Evolutionary conservation across 2,888 invertebrate species (phyloP), one percentile per base, ranked within the genome.

Genomic region (Melanchra persicariae): DNA sequence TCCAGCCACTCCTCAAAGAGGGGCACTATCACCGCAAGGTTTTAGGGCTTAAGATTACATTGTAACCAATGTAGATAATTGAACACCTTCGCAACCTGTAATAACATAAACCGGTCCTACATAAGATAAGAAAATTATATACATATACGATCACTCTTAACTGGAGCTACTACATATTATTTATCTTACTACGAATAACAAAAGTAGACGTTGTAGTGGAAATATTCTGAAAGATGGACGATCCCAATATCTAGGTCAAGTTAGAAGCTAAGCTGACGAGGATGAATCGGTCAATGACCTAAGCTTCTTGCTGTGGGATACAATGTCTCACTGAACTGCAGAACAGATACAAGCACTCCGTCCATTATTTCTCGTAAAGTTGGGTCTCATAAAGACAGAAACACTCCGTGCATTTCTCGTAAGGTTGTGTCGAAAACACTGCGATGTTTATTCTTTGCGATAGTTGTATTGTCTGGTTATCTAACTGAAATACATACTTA

Each of bases 371-470:
- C 45, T 59, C 30, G n/a, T 58, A 58, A 57, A 43, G 6, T 24
- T 17, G n/a, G n/a, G n/a, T n/a, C n/a, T n/a, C n/a, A n/a, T n/a
- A n/a, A n/a, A 61, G 47, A 49, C 59, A 54, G 15, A 58, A 47
- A 30, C 10, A 37, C 34, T 70, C 51, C 12, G 19, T 26, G 17
- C 19, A 58, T 30, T 70, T 30, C 45, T 59, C 30, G n/a, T 58
- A 58, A 57, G 34, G 6, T 24, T 17, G n/a, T 17, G 9, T 37
- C 17, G 24, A 49, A 43, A 68, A 30, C 17, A 63, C 24, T 66
- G 24, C 34, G 45, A 55, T 9, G 26, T 26, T 37, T n/a, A 67
- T 26, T 4, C 4, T 55, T 26, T 55, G 9, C 6, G 15, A 51
- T 10, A 26, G 34, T 2, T 43, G 17, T 15, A 43, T 17, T 43